These are phyloP conservation scores for Micromys minutus DNA, from an alignment of 2,113 vertebrate species.

Conservation along the genomic window DNA sequence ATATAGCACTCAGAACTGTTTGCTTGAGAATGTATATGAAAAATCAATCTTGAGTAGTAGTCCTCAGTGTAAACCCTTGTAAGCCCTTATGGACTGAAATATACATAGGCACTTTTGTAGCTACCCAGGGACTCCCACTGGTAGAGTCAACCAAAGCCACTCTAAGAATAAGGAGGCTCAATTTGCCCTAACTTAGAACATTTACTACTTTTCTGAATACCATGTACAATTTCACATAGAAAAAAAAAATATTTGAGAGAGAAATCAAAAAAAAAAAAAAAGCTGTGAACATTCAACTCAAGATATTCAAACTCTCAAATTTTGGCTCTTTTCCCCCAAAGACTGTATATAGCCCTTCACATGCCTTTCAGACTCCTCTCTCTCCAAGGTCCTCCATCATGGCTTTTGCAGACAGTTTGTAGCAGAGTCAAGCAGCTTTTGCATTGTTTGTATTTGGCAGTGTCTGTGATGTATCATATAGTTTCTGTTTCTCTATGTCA, in stretches of 20 bases:
- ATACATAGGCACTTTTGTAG: neutral
- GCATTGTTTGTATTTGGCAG: neutral
- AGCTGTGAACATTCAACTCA: neutral
- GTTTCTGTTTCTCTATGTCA: neutral
- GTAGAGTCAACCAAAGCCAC: neutral
- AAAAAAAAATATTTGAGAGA: neutral
- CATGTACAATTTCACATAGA: neutral
- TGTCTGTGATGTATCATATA: neutral
- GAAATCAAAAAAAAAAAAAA: slow-evolving; percentile 10
- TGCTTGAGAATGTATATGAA: neutral
- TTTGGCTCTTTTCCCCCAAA: neutral
- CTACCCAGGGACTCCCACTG: neutral
- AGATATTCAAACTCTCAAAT: neutral
- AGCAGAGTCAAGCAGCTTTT: neutral
- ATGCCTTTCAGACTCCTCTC: neutral
- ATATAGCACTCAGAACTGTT: neutral
- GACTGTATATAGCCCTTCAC: neutral
- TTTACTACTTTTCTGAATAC: neutral
- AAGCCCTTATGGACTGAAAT: neutral
- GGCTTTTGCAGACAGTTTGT: neutral
- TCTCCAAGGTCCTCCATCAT: neutral
- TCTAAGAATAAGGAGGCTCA: neutral
- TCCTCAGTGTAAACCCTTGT: neutral
- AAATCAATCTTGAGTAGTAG: neutral
- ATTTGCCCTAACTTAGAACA: neutral